A percentile compares a stretch with the other conserved stretches of the same genome.
Evolutionary conservation across 2,888 invertebrate genomes (phyloP).

Genomic region (Merodon equestris): DNA sequence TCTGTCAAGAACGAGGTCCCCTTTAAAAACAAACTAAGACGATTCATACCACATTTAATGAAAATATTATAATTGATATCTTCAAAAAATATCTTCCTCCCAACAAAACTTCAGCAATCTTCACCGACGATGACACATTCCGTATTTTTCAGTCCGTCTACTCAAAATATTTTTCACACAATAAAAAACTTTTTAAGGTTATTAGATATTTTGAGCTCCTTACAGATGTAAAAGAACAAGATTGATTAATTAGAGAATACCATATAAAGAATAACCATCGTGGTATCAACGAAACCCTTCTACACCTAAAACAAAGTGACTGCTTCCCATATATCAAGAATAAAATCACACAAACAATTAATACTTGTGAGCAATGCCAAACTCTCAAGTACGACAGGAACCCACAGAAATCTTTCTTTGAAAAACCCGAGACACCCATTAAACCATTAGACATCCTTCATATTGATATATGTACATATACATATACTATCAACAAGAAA

Average conservation of each 20-base stretch:
- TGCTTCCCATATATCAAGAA: constrained; percentile 37
- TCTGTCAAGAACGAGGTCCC: neutral
- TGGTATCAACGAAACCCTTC: constrained; percentile 40
- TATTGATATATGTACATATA: constrained; percentile 3
- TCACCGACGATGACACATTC: too few relatives aligned
- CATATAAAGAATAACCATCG: constrained; percentile 37
- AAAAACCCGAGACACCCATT: neutral
- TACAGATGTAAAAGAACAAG: constrained; percentile 39
- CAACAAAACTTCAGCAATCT: too few relatives aligned
- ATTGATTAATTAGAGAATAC: constrained; percentile 36
- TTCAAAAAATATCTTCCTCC: constrained; percentile 24
- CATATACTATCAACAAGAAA: constrained; percentile 7
- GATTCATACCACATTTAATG: neutral
- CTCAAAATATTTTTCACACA: constrained; percentile 6
- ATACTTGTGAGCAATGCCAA: constrained; percentile 1
- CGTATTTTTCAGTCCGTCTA: neutral
- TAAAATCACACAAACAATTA: neutral
- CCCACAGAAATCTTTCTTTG: neutral
- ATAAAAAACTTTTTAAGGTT: constrained; percentile 13
- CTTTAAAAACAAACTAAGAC: constrained; percentile 20
- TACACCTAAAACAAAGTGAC: constrained; percentile 34
- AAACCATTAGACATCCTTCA: constrained; percentile 1
- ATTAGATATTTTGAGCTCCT: constrained; percentile 16
- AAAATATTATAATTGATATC: constrained; percentile 30
- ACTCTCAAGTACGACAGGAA: constrained; percentile 5